Base-by-base conservation (phyloP, 64 coral and sea anemone genomes). In the Montipora cactus region DNA sequence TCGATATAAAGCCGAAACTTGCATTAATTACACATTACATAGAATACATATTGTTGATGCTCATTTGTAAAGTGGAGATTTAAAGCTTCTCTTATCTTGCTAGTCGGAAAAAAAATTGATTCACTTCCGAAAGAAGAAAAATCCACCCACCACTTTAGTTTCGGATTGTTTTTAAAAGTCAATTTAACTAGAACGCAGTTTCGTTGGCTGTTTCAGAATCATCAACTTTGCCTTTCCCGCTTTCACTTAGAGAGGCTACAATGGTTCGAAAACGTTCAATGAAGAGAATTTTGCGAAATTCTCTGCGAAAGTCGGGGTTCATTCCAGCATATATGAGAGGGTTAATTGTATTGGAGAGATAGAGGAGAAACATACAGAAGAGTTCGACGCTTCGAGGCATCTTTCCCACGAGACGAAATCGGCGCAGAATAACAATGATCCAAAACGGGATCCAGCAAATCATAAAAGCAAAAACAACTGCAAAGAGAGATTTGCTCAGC, bases 401-500 rank as follows among this genome's bases (percentile, higher is more conserved):
- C 14, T 2, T 19, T 47, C 1, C 76, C 0, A 78, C 47, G 14
- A 78, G 76, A 78, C 12, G 76, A 49, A 78, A 78, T 3, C 76
- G 76, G 3, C 76, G 76, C 5, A 78, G 44, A 78, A 78, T 4
- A 49, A 78, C 16, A 5, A 78, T 78, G 47, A 78, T 49, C 76
- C 76, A 50, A 49, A 78, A 49, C 5, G 76, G 76, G 14, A 78
- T 49, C 76, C 76, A 78, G 76, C 76, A 78, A 16, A 78, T 49
- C 76, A 78, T 78, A 45, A 78, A 78, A 2, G 76, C 76, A 9
- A 78, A 78, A 50, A 78, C 76, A 78, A 50, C 47, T 18, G 76
- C 76, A 19, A 78, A 78, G 3, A 78, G 76, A 7, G 76, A 78
- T 4, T 50, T 78, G 15, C 76, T 78, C 4, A 78, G 76, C 5